Evolutionary conservation across 1,140 invertebrate genomes (phyloP), one percentile per base, ranked within the genome.

Genomic region (Cotesia glomerata): DNA sequence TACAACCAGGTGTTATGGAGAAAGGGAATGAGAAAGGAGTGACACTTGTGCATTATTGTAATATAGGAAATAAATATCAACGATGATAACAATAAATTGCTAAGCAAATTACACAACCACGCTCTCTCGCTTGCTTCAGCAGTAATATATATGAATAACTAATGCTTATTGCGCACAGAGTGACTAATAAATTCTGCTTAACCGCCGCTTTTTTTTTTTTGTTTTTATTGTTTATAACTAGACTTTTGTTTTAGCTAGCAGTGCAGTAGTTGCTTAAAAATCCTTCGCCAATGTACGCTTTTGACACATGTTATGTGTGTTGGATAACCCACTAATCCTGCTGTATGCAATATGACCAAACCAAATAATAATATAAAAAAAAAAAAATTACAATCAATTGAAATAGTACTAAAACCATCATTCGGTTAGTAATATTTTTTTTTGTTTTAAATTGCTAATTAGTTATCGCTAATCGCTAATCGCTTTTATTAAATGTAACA

Each of bases 281-380:
- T 81, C 83, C 71, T 78, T 80, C 74, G 62, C 80, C 72, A 79
- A 74, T 69, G 78, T 78, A 78, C 80, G 82, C 82, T 85, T 85
- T 81, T 80, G 36, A 64, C n/a, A 36, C 35, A 35, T 64, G 62
- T 39, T n/a, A 7, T 39, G 7, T 14, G 45, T 52, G 84, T 87
- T 88, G 86, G 85, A 87, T 87, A 87, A 88, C 82, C 83, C 85
- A 86, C 86, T 86, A 84, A 85, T 76, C 82, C 78, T 79, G 81
- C 81, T 81, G 76, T 78, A 77, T 82, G 79, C 79, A 80, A 81
- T 77, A 39, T 32, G 1, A 65, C 54, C 18, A 14, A 32, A 26
- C 11, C 11, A 18, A 16, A 39, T 45, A 63, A 35, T 34, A 26
- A 26, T 26, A 26, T n/a, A 18, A 45, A 56, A 36, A 39, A 66